A percentile compares a stretch with the other conserved stretches of the same genome.
Conservation (phyloP, 2,797 vertebrate species). For the Halcyon chelicuti region DNA sequence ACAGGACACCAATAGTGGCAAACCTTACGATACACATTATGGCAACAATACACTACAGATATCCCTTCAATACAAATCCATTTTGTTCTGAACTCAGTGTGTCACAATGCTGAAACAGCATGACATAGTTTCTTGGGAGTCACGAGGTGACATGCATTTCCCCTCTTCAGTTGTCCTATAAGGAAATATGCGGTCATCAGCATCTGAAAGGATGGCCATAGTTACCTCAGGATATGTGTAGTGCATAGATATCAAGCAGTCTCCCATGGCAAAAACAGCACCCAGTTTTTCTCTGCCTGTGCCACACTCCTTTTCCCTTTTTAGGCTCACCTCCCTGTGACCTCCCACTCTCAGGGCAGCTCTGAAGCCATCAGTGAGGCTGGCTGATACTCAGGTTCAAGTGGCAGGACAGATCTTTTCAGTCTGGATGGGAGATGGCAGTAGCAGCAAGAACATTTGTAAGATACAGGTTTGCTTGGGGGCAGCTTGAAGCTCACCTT, state of each 20-base stretch:
- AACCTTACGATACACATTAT: background rate
- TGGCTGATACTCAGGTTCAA: background rate
- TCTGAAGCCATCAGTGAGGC: background rate
- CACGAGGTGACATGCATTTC: background rate
- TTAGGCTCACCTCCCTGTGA: rapidly evolving
- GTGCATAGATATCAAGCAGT: background rate
- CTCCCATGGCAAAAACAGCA: background rate
- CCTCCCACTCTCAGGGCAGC: background rate
- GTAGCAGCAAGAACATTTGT: background rate
- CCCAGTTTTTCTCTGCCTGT: background rate
- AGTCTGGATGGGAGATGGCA: background rate
- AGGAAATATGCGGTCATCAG: background rate
- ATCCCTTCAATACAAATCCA: background rate
- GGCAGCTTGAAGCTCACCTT: background rate
- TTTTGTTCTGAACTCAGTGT: conserved; percentile 24
- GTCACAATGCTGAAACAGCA: conserved; percentile 21
- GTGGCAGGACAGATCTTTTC: background rate
- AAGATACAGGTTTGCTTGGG: rapidly evolving
- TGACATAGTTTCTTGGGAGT: background rate
- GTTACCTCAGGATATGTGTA: background rate
- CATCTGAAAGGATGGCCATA: background rate
- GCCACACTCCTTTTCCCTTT: background rate
- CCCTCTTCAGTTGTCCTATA: background rate
- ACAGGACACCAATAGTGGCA: background rate
- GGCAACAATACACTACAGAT: conserved; percentile 22